A percentile compares a stretch with the other conserved stretches of the same genome.
phyloP scores from a whole-genome alignment of 2,113 vertebrate genomes.

The Phaethon lepturus region DNA sequence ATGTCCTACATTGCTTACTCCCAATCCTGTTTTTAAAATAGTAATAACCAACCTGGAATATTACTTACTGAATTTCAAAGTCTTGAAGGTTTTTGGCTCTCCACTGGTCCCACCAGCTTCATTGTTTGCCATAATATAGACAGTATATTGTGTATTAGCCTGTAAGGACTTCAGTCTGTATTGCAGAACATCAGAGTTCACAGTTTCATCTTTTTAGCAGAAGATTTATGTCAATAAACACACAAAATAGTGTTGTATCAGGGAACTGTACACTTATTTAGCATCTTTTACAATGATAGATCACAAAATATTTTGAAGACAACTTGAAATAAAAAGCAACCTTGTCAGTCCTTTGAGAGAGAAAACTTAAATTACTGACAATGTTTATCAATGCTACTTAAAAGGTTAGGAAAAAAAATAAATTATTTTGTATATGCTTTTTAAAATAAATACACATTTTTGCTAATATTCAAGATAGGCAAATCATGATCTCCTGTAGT shows the following conservation, averaged over 20 bases:
- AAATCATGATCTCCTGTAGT: neutral
- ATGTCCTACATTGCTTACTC: neutral
- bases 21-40: neutral
- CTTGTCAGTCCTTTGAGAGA: neutral
- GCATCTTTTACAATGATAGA: neutral
- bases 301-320: neutral
- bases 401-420: neutral
- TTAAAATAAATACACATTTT: neutral
- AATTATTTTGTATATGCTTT: neutral
- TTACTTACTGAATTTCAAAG: slow-evolving; percentile 81
- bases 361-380: neutral
- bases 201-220: slow-evolving; percentile 75
- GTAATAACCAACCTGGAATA: neutral
- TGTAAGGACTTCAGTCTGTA: slow-evolving; percentile 74
- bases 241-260: neutral
- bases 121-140: slow-evolving; percentile 77
- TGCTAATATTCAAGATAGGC: neutral
- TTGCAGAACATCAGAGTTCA: slow-evolving; percentile 45
- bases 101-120: slow-evolving; percentile 70
- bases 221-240: slow-evolving; percentile 12
- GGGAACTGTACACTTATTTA: neutral
- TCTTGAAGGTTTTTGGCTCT: slow-evolving; percentile 72
- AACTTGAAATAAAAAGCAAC: neutral
- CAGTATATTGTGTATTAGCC: slow-evolving; percentile 76
- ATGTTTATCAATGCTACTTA: neutral